phyloP scores from a whole-genome alignment of 2,797 vertebrate species.

The Melanotaenia parkinsoni region DNA sequence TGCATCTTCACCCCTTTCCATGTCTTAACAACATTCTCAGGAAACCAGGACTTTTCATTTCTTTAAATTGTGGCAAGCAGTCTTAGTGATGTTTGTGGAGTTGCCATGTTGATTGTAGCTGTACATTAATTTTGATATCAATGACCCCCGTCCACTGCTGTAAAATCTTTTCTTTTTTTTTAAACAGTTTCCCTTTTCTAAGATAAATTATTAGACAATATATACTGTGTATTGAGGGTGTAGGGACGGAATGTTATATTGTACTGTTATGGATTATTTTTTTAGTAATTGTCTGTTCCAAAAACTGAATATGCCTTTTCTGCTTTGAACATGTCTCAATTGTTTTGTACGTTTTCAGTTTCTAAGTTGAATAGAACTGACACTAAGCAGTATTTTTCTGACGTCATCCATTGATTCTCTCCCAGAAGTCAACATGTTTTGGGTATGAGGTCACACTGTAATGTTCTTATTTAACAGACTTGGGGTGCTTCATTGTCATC shows the following conservation, averaged over 20 bases:
- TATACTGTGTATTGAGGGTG: conserved; percentile 47
- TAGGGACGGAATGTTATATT: conserved; percentile 32
- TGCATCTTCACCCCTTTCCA: not conserved
- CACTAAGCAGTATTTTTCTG: conserved; percentile 19
- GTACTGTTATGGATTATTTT: conserved; percentile 4
- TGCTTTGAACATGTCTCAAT: conserved; percentile 17
- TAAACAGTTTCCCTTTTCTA: conserved; percentile 63
- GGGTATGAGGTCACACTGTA: not conserved
- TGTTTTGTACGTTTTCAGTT: conserved; percentile 12
- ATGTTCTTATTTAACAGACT: no score
- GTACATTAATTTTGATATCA: conserved; percentile 39
- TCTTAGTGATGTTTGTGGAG: conserved; percentile 10
- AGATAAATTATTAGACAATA: conserved; percentile 61
- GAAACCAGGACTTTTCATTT: conserved; percentile 13
- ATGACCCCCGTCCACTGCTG: conserved; percentile 19
- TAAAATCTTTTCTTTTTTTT: conserved; percentile 48
- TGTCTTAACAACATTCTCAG: conserved; percentile 21
- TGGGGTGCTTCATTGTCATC: no score
- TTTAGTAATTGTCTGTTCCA: not conserved
- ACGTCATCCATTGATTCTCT: not conserved
- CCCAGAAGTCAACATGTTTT: not conserved
- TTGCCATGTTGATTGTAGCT: conserved; percentile 49
- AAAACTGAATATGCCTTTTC: conserved; percentile 16
- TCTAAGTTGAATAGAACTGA: conserved; percentile 54
- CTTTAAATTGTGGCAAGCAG: conserved; percentile 13